Base-by-base conservation (phyloP, 2,797 vertebrate species). In the Linurgus olivaceus region DNA sequence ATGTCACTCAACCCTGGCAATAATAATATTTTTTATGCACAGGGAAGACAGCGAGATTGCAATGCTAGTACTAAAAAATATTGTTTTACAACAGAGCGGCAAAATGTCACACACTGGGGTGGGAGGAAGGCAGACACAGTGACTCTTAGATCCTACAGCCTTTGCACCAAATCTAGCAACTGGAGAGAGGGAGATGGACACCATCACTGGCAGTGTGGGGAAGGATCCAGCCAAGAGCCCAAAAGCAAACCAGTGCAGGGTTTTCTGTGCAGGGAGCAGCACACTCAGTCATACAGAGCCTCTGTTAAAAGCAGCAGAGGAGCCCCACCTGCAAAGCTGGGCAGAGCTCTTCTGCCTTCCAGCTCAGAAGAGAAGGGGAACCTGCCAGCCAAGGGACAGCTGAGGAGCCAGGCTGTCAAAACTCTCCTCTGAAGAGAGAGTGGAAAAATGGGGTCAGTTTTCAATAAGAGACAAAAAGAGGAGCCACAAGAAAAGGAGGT, bases 131-230 rank as follows among this genome's bases (percentile, higher is more conserved):
- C 51, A 84, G 62, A 52, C 77, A 67, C 11, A 61, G 37, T 18
- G 11, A 13, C 15, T 79, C 11, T 45, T 33, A 23, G 5, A 42
- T 54, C 31, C 58, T 35, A 16, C 15, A 42, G 40, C 24, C 11
- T 68, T 91, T 51, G 37, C 21, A 44, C 31, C 2, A 7, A 88
- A 52, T 35, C 25, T 33, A 38, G 37, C 18, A 54, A 1, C 24
- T 11, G 21, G 18, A 52, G 21, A 73, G 71, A 78, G 15, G 19
- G 31, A 93, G 24, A 31, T 2, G 5, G 37, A 40, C 42, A 88
- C 29, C 3, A 2, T 20, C 47, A 18, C 10, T 2, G 5, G 6
- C 26, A 50, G 38, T 4, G 3, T 2, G 0, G 4, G 26, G 26
- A 61, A 87, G 55, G 29, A 6, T 66, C 68, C 68, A 76, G n/a